Evolutionary conservation across 2,797 vertebrate genomes (phyloP), one percentile per base, ranked within the genome.

Genomic region (Myripristis murdjan): DNA sequence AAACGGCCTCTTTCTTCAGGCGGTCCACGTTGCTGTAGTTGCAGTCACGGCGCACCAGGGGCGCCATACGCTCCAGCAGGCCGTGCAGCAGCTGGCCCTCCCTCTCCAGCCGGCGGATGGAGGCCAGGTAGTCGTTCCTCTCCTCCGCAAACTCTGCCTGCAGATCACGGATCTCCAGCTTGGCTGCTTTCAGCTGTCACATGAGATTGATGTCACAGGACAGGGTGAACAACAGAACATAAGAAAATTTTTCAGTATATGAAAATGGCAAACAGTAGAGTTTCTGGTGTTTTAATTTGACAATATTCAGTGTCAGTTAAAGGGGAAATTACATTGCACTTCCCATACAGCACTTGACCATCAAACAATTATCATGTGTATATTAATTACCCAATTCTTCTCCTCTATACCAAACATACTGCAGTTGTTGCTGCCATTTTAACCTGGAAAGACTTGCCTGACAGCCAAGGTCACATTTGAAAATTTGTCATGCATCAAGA

Each of bases 21-120:
- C 90, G 95, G 64, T 97, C 96, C 75, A 96, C 83, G 83, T 94
- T 98, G 93, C 95, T 97, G 87, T 96, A 98, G 94, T 96, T 98
- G 80, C 97, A 97, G 91, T 97, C 95, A 0, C 94, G 74, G 16
- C 92, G 90, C 70, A 98, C 78, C 0, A 98, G 94, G 1, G 92
- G 88, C 82, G 94, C 95, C 91, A 95, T 93, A 49, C 93, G 95
- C 52, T 96, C 95, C 79, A 98, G 90, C 24, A 98, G 92, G 83
- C 95, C 86, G 75, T 95, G 94, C 73, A 93, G 89, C 2, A 99
- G 92, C 89, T 95, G 80, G 9, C 87, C 89, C 20, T 98, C 96
- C 1, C 79, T 75, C 74, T 98, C 96, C 85, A 96, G 93, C 37
- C 91, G 85, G 6, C 93, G 92, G 79, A 97, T 95, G 49, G 92